Percentiles rank a stretch among this genome's conserved stretches.
Conservation (phyloP, 2,113 vertebrate species). For the Salminus brasiliensis region DNA sequence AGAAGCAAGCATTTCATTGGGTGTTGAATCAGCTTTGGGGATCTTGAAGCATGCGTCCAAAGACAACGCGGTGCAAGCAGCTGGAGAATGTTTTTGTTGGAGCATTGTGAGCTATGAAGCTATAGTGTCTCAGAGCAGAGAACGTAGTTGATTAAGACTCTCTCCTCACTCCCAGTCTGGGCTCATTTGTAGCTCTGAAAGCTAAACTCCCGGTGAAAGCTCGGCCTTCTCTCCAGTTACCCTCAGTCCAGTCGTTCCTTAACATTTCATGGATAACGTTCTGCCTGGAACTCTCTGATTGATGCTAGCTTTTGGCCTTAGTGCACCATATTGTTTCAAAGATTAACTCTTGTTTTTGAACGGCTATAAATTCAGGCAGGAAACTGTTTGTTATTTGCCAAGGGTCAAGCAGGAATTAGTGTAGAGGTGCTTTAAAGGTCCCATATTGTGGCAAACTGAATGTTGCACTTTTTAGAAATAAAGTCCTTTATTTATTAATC, state of each 20-base stretch:
- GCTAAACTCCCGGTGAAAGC: background rate
- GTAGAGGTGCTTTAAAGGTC: background rate
- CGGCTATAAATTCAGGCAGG: background rate
- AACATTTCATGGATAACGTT: background rate
- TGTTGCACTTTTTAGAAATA: background rate
- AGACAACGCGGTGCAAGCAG: constrained; percentile 61
- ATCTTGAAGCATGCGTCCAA: constrained; percentile 51
- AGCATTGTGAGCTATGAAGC: constrained; percentile 24
- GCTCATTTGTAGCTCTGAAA: constrained; percentile 33
- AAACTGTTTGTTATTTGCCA: background rate
- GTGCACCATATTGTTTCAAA: background rate
- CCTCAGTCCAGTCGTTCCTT: constrained; percentile 1
- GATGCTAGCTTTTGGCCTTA: background rate
- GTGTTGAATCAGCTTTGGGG: constrained; percentile 64
- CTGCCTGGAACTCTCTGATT: background rate
- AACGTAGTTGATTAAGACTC: constrained; percentile 43
- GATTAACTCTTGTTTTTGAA: constrained; percentile 15
- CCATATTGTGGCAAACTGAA: background rate
- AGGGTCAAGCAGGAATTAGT: background rate
- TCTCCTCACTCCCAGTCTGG: background rate
- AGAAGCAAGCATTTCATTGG: constrained; percentile 58
- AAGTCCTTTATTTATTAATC: no score
- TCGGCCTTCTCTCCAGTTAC: background rate
- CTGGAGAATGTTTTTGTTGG: constrained; percentile 36
- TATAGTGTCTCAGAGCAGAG: constrained; percentile 22